Base-by-base conservation (phyloP, 2,797 vertebrate genomes). In the Acipenser transmontanus region DNA sequence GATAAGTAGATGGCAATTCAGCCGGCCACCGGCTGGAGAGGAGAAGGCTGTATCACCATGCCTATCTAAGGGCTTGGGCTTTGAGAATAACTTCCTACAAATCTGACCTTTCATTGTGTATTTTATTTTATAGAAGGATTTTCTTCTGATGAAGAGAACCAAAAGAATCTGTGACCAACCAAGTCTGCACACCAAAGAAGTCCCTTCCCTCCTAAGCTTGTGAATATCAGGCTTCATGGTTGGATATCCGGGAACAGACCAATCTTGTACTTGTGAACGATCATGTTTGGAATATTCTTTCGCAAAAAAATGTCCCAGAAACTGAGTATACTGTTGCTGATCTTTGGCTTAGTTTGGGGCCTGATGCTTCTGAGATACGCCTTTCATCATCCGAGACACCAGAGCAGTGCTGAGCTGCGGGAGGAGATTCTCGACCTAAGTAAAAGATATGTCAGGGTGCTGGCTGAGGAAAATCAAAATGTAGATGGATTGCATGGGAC, bases 301-400 rank as follows among this genome's bases (percentile, higher is more conserved):
- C 92, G 94, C 68, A 94, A 95, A 88, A 96, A 94, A 80, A 92
- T 98, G 91, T 97, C 97, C 71, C 95, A 98, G 83, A 97, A 94
- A 83, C 88, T 99, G 78, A 95, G 96, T 77, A 76, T 93, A 78
- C 84, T 99, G 73, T 89, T 98, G 80, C 74, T 99, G 70, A 68
- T 95, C 48, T 94, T 96, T n/a, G 96, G 96, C 76, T 88, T 98
- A 76, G 91, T 86, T 61, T 99, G 97, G 97, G 95, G 97, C 63
- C 80, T 98, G 64, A 93, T 98, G 91, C 82, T 99, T 76, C 84
- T 99, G 59, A 94, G 93, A 69, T 98, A 97, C 78, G 98, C 95
- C 0, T 89, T 94, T 62, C 94, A 95, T 74, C 94, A 95, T 77
- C 96, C 96, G 49, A 90, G 90, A 62, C 94, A 90, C 77, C 93